Evolutionary conservation across 2,113 vertebrate species (phyloP), one percentile per base, ranked within the genome.

Genomic region (Numida meleagris): DNA sequence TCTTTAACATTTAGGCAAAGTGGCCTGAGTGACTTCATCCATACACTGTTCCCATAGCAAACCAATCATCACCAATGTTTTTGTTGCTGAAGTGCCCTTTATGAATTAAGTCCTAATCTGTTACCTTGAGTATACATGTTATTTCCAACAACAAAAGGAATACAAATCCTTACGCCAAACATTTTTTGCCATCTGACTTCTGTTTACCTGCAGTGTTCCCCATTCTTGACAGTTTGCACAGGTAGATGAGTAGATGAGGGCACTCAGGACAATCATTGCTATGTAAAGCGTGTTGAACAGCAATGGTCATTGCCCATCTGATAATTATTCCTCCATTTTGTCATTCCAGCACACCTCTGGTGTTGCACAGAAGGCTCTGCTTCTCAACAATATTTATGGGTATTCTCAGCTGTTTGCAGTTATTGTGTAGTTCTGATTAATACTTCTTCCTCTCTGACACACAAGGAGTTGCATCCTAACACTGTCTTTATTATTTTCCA

Each of bases 401-500:
- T 92, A n/a, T 95, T 95, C 89, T 74, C 86, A 94, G 58, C 16
- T 77, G 68, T 94, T 96, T 81, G 86, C 81, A 80, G 94, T 80
- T 86, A 78, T 84, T 59, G 11, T 70, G 51, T 58, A 82, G 74
- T 17, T 42, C 96, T 97, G 94, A 96, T 97, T 96, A 97, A 95
- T 95, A 90, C 57, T 87, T 91, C 66, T 53, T 94, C 74, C 85
- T 91, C 91, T 77, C 19, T 83, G 62, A 94, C 90, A 86, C 73
- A 82, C 67, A 95, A 96, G 74, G 84, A 72, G 73, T 55, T 68
- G 94, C 85, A 96, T 96, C 96, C 84, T 95, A 96, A 97, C 79
- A 82, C 48, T 73, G 66, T 81, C 86, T 95, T 96, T 96, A 95
- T 97, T 96, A 92, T 95, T 97, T 97, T 96, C 92, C 57, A 27